A percentile compares a stretch with the other conserved stretches of the same genome.
Conservation (phyloP, 2,888 invertebrate genomes). For the Sialis fuliginosa region DNA sequence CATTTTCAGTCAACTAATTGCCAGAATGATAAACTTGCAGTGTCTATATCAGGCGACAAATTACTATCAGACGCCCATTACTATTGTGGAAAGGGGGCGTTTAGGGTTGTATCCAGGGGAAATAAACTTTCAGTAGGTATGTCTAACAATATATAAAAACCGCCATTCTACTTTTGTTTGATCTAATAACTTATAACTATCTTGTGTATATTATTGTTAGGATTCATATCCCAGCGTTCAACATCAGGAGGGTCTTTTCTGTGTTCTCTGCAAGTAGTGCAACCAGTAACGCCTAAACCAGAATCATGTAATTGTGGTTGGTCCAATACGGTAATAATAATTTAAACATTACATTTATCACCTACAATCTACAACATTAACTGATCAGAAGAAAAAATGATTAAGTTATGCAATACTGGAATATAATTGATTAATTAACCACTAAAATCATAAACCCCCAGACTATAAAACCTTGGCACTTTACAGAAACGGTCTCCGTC, state of each 20-base stretch:
- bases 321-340: slow-evolving; percentile 27
- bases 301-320: slow-evolving; percentile 35
- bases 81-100: slow-evolving; percentile 34
- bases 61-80: slow-evolving; percentile 25
- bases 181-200: no score
- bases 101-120: slow-evolving; percentile 15
- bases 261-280: slow-evolving; percentile 22
- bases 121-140: slow-evolving; percentile 19
- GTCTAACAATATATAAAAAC: no score
- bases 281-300: slow-evolving; percentile 1
- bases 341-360: no score
- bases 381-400: not conserved
- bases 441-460: not conserved
- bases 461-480: no score
- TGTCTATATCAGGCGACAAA: slow-evolving; percentile 31
- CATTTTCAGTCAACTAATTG: slow-evolving; percentile 28
- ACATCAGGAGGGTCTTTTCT: slow-evolving; percentile 30
- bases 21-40: slow-evolving; percentile 25
- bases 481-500: no score
- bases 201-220: slow-evolving; percentile 16
- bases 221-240: slow-evolving; percentile 18
- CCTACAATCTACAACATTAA: no score
- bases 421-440: not conserved
- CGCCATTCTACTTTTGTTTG: no score
- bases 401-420: not conserved